Evolutionary conservation across 2,113 vertebrate genomes (phyloP), one percentile per base, ranked within the genome.

Genomic region (Mormyrus iriodes): DNA sequence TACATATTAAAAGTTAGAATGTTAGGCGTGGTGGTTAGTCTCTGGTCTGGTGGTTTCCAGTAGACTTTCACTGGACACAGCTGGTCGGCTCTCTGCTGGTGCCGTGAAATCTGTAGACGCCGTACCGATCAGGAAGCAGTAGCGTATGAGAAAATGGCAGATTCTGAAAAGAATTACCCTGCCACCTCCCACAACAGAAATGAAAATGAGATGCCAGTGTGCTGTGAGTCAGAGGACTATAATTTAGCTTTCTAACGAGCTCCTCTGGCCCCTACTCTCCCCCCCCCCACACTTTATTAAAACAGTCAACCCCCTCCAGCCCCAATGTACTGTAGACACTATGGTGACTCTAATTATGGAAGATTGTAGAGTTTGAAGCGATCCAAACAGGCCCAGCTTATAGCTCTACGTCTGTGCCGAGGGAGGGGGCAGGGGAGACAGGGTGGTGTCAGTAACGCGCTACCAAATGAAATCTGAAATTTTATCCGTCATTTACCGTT

Each of bases 211-310:
- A 79, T 79, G 35, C 35, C 73, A 79, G 73, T 42, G 31, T 76
- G 69, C 69, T 76, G 5, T 94, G 93, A 94, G 91, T 92, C 94
- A 94, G 94, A 95, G 88, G 94, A 94, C 94, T 94, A 93, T 91
- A 94, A 94, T 95, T 96, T 95, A 94, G 93, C 93, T 90, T 94
- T 94, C 91, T 92, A 92, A 91, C 91, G 92, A 90, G 90, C 91
- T 88, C 6, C 73, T 79, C 73, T 17, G 31, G 73, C 35, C 88
- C 55, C 88, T 90, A 90, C 91, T 91, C 91, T 91, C 90, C 12
- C 10, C 90, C 90, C 90, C 89, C 87, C 12, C 88, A 88, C 88
- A 91, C 91, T 93, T 94, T 92, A 49, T 91, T 94, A 91, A 93
- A 65, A 88, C 83, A 53, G 53, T 86, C 91, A 92, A 90, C 92